These are phyloP conservation scores for Leucosticte australis DNA, from an alignment of 2,113 vertebrate genomes.

Conservation along the genomic window DNA sequence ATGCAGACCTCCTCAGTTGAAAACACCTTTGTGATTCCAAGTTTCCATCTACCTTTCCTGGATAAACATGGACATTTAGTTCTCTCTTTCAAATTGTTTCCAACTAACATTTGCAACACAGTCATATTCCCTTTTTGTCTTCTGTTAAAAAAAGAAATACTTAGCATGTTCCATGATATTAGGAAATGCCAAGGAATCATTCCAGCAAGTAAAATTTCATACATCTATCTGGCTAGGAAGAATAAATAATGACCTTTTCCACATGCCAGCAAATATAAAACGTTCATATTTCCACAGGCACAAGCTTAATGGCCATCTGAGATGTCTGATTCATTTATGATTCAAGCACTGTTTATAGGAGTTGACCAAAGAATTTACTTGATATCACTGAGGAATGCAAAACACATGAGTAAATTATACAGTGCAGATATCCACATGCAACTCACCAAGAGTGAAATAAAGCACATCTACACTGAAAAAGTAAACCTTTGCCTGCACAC, in stretches of 20 bases:
- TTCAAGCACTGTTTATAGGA: neutral
- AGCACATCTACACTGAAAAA: neutral
- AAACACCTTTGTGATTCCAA: slow-evolving; percentile 64
- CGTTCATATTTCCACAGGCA: slow-evolving; percentile 34
- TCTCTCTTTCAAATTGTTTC: slow-evolving; percentile 67
- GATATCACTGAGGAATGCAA: slow-evolving; percentile 53
- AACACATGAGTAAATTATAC: slow-evolving; percentile 49
- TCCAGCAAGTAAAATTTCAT: slow-evolving; percentile 63
- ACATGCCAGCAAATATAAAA: slow-evolving; percentile 55
- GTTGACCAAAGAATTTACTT: slow-evolving; percentile 36
- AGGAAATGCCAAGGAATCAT: slow-evolving; percentile 64
- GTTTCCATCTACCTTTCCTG: slow-evolving; percentile 68
- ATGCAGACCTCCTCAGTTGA: slow-evolving; percentile 59
- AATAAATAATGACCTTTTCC: slow-evolving; percentile 59
- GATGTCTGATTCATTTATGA: slow-evolving; percentile 36
- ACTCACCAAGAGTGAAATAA: slow-evolving; percentile 14
- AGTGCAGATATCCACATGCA: slow-evolving; percentile 15
- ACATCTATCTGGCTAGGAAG: slow-evolving; percentile 38
- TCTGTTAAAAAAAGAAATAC: slow-evolving; percentile 61
- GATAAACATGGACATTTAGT: slow-evolving; percentile 68
- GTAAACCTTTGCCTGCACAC: neutral
- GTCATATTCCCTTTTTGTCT: slow-evolving; percentile 55
- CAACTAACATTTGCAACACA: slow-evolving; percentile 61
- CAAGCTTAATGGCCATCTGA: slow-evolving; percentile 29
- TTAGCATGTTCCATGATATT: slow-evolving; percentile 66